Evolutionary conservation across 23 tunicate genomes (phyloP).

Genomic region (Styela plicata): DNA sequence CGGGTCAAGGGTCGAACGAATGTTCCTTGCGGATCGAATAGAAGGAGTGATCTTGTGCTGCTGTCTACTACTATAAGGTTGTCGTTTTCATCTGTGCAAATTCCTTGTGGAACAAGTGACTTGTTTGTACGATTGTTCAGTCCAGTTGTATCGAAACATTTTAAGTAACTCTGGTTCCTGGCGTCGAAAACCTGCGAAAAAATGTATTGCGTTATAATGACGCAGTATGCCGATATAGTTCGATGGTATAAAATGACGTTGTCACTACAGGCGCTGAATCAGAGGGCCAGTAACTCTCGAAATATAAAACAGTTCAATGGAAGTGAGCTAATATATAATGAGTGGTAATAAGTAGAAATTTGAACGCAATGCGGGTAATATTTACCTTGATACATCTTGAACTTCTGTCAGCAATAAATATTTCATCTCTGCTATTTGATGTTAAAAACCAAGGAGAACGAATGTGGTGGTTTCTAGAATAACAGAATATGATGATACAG

Average conservation of each 20-base stretch:
- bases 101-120: slow-evolving; percentile 72
- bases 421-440: slow-evolving; percentile 48
- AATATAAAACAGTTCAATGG: too few relatives aligned
- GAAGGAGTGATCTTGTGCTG: slow-evolving; percentile 26
- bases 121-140: slow-evolving; percentile 44
- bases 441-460: slow-evolving; percentile 84
- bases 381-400: slow-evolving; percentile 68
- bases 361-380: too few relatives aligned
- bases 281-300: too few relatives aligned
- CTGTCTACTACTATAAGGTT: slow-evolving; percentile 65
- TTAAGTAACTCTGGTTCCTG: slow-evolving; percentile 29
- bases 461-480: slow-evolving; percentile 54
- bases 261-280: neutral
- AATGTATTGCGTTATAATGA: neutral
- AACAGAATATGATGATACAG: neutral
- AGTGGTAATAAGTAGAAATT: too few relatives aligned
- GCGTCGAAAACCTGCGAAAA: slow-evolving; percentile 55
- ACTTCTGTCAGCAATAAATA: slow-evolving; percentile 66
- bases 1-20: slow-evolving; percentile 29
- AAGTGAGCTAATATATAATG: too few relatives aligned
- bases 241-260: neutral
- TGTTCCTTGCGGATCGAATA: slow-evolving; percentile 69
- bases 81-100: slow-evolving; percentile 74
- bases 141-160: slow-evolving; percentile 56
- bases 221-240: neutral